phyloP scores from a whole-genome alignment of 2,888 invertebrate genomes.

The Eucriotettix oculatus region DNA sequence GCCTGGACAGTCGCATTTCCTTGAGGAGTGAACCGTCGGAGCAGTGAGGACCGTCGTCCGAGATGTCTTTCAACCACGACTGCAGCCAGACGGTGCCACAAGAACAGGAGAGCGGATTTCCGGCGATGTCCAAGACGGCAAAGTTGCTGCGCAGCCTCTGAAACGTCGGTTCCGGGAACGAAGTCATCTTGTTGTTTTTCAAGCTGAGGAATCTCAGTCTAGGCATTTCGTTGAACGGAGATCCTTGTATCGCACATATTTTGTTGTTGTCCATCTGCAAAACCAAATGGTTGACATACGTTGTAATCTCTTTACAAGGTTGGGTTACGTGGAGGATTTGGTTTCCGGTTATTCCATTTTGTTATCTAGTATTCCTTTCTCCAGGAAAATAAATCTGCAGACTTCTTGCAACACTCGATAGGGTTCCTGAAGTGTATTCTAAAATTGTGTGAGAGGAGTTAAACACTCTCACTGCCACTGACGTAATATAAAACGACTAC shows the following conservation, averaged over 20 bases:
- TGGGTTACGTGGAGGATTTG: too few species aligned
- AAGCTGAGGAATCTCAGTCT: constrained; percentile 64
- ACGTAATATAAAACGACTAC: too few species aligned
- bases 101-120: constrained; percentile 68
- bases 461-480: too few species aligned
- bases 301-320: too few species aligned
- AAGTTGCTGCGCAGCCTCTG: constrained; percentile 62
- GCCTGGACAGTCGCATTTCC: constrained; percentile 49
- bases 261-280: constrained; percentile 58
- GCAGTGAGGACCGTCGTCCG: constrained; percentile 52
- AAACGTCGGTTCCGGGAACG: constrained; percentile 56
- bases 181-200: constrained; percentile 56
- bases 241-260: constrained; percentile 62
- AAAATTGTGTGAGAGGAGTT: too few species aligned
- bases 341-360: too few species aligned
- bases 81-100: constrained; percentile 72
- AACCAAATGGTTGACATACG: too few species aligned
- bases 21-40: constrained; percentile 59
- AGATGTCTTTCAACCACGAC: constrained; percentile 60
- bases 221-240: constrained; percentile 71
- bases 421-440: too few species aligned
- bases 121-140: constrained; percentile 68
- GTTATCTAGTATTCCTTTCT: too few species aligned
- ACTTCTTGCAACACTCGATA: too few species aligned
- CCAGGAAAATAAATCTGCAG: too few species aligned